Evolutionary conservation across 2,113 vertebrate genomes (phyloP), one percentile per base, ranked within the genome.

Genomic region (Dicaeum eximium): DNA sequence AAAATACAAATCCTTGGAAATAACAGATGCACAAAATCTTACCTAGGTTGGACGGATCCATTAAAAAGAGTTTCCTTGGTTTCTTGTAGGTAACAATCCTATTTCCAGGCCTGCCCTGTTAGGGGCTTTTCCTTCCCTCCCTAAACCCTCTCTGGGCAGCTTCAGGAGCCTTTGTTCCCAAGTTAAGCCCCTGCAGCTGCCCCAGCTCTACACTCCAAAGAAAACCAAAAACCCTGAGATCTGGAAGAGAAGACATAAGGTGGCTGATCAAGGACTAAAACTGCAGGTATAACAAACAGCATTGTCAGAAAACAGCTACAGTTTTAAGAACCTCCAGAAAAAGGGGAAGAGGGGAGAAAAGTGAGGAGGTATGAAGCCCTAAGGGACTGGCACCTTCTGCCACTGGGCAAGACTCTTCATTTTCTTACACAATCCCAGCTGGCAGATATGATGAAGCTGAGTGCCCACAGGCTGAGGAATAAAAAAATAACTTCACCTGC

Each of bases 91-190:
- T 35, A 61, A 48, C 0, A 0, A 35, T 24, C 7, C 35, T 19
- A 5, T 35, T 73, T 58, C 47, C 73, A 65, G 35, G 31, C 7
- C 1, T 2, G 44, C 18, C 22, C 21, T 60, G 7, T 6, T 44
- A 64, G 51, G 71, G 9, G 4, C 7, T 1, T 51, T 66, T n/a
- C 19, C 13, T 33, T 57, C 12, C 25, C 14, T 44, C 9, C 31
- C 12, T 2, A 0, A 79, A 40, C 2, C 10, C 35, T 44, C 35
- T 44, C 20, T 7, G 4, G 25, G 25, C 17, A 38, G 27, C 10
- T 19, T 9, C 10, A 37, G 20, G 2, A 81, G 54, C 7, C 38
- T 3, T 0, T 3, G 3, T 3, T 51, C 58, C 38, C 40, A 5
- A 5, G 47, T 5, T 8, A 50, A 61, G n/a, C 5, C 10, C 5